Evolutionary conservation across 1,140 invertebrate species (phyloP).

Genomic region (Campodea augens): DNA sequence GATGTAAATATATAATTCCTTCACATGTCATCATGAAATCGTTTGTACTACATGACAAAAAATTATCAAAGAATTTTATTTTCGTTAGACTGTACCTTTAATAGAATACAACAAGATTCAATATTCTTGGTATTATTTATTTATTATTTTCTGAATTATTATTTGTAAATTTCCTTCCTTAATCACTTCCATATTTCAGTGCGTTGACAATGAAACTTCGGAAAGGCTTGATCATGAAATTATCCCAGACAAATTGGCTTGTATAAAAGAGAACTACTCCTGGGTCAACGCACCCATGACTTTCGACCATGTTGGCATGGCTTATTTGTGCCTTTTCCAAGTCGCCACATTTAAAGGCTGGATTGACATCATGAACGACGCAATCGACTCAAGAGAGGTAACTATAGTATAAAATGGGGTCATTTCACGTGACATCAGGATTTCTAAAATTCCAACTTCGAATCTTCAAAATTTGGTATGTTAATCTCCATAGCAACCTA

Average conservation of each 20-base stretch:
- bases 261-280: slow-evolving; percentile 67
- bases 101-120: background rate
- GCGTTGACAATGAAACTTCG: background rate
- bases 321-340: slow-evolving; percentile 94
- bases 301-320: slow-evolving; percentile 95
- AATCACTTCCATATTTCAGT: no score
- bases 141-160: no score
- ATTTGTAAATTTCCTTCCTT: no score
- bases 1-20: no score
- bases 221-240: slow-evolving; percentile 66
- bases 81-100: background rate
- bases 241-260: slow-evolving; percentile 64
- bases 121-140: background rate
- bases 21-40: no score
- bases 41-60: no score
- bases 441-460: no score
- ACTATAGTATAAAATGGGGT: no score
- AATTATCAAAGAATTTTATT: no score
- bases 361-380: slow-evolving; percentile 95
- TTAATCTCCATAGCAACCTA: no score
- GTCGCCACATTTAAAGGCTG: slow-evolving; percentile 92
- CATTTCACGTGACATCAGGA: no score
- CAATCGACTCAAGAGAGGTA: slow-evolving; percentile 86
- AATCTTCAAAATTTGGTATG: no score
- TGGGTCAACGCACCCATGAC: slow-evolving; percentile 96